Percentiles rank a stretch among this genome's conserved stretches.
These are phyloP conservation scores for Carduelis carduelis DNA, from an alignment of 2,797 vertebrate species.

Conservation along the genomic window DNA sequence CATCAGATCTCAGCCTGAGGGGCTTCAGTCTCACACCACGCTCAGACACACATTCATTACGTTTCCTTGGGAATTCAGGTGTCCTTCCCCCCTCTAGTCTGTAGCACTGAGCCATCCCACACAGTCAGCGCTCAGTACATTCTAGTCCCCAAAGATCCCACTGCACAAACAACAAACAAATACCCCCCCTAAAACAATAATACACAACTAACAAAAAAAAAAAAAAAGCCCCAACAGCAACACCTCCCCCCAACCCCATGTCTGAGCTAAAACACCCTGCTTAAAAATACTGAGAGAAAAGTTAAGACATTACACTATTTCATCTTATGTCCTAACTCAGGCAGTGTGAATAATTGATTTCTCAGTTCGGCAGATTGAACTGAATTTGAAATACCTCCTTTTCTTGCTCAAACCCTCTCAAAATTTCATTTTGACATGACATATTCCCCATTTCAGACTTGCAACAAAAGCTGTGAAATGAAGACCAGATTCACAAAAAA, in stretches of 20 bases:
- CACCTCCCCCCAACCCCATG: accelerated
- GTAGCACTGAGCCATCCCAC: not conserved
- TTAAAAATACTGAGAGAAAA: not conserved
- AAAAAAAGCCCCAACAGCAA: not conserved
- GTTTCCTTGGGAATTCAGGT: not conserved
- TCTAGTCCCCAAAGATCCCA: not conserved
- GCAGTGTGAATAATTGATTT: conserved; percentile 28
- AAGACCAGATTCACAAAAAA: not conserved
- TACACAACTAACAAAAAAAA: not conserved
- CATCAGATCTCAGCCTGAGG: not conserved
- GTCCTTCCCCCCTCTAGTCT: not conserved
- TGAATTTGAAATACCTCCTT: conserved; percentile 13
- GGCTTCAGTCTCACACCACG: not conserved
- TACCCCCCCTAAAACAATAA: not conserved
- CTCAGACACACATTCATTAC: not conserved
- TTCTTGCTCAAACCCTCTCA: not conserved
- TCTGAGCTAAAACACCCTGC: not conserved
- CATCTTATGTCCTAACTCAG: not conserved
- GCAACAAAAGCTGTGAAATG: not conserved
- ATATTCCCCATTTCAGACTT: not conserved
- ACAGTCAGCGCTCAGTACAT: accelerated
- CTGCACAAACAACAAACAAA: not conserved
- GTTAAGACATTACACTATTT: not conserved
- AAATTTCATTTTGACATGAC: conserved; percentile 12
- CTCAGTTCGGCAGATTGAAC: not conserved